Percentiles rank a stretch among this genome's conserved stretches.
phyloP scores from a whole-genome alignment of 1,140 invertebrate species.

The Orussus abietinus region DNA sequence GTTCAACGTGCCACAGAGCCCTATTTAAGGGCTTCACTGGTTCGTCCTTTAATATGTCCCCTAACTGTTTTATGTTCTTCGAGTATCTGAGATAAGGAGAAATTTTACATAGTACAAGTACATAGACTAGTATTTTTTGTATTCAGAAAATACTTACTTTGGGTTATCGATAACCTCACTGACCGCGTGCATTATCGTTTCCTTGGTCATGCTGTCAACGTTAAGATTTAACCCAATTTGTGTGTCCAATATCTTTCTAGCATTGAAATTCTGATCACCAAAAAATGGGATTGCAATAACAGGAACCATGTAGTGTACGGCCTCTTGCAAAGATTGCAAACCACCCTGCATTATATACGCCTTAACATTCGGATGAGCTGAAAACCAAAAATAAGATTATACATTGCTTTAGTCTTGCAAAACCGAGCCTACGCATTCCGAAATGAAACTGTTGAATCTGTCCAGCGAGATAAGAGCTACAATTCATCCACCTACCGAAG shows the following conservation, averaged over 20 bases:
- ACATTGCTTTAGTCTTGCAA: too few species aligned
- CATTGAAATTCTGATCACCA: slow-evolving; percentile 50
- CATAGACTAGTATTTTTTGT: too few species aligned
- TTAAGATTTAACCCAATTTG: slow-evolving; percentile 40
- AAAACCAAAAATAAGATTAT: slow-evolving; percentile 23
- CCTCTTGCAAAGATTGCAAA: slow-evolving; percentile 56
- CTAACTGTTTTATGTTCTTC: slow-evolving; percentile 37
- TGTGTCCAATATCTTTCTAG: slow-evolving; percentile 37
- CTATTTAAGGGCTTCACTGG: slow-evolving; percentile 42
- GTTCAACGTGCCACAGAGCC: slow-evolving; percentile 50
- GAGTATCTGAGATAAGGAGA: slow-evolving; percentile 32
- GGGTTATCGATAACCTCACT: slow-evolving; percentile 37
- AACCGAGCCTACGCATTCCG: too few species aligned
- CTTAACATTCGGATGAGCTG: slow-evolving; percentile 52
- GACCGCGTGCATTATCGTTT: slow-evolving; percentile 28
- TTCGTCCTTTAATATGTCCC: slow-evolving; percentile 38
- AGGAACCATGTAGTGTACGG: slow-evolving; percentile 55
- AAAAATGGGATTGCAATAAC: slow-evolving; percentile 55
- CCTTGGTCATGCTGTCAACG: slow-evolving; percentile 34
- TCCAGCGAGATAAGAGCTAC: too few species aligned
- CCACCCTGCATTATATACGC: slow-evolving; percentile 60
- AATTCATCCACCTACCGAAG: too few species aligned
- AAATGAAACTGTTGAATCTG: too few species aligned
- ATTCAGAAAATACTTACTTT: slow-evolving; percentile 27
- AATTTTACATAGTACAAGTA: slow-evolving; percentile 5